Conservation (phyloP, 2,797 vertebrate species). For the Myotis findleyi region DNA sequence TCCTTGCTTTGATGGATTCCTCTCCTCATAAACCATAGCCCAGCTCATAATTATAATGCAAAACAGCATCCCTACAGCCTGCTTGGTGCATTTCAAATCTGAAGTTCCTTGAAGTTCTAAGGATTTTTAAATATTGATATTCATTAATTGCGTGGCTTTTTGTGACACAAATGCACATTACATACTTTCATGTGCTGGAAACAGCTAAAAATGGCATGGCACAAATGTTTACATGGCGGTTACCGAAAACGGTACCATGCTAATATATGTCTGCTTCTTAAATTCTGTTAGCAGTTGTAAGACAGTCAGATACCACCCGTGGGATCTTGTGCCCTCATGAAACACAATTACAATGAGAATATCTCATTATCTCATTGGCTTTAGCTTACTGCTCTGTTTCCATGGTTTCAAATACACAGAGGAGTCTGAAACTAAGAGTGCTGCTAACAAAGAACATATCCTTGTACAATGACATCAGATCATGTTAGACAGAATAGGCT, state of each 20-base stretch:
- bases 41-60: constrained; percentile 88
- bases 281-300: constrained; percentile 90
- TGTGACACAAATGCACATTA: constrained; percentile 58
- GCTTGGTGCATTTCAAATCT: constrained; percentile 85
- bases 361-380: constrained; percentile 93
- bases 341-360: constrained; percentile 93
- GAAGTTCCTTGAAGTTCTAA: constrained; percentile 89
- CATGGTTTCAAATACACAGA: constrained; percentile 93
- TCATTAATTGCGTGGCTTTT: constrained; percentile 78
- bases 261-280: constrained; percentile 87
- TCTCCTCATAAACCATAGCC: constrained; percentile 65
- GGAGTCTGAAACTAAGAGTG: constrained; percentile 90
- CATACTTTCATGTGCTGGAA: constrained; percentile 71
- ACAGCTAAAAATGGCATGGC: constrained; percentile 76
- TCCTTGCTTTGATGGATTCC: constrained; percentile 75
- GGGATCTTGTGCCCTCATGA: constrained; percentile 91
- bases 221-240: constrained; percentile 84
- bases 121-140: constrained; percentile 82
- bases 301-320: constrained; percentile 89
- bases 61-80: constrained; percentile 83
- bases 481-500: constrained; percentile 90
- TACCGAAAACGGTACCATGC: constrained; percentile 80
- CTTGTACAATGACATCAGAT: constrained; percentile 93
- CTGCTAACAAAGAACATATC: constrained; percentile 93
- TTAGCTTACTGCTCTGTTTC: constrained; percentile 92